A percentile compares a stretch with the other conserved stretches of the same genome.
Evolutionary conservation across 2,797 vertebrate species (phyloP).

Genomic region (Botia kubotai): DNA sequence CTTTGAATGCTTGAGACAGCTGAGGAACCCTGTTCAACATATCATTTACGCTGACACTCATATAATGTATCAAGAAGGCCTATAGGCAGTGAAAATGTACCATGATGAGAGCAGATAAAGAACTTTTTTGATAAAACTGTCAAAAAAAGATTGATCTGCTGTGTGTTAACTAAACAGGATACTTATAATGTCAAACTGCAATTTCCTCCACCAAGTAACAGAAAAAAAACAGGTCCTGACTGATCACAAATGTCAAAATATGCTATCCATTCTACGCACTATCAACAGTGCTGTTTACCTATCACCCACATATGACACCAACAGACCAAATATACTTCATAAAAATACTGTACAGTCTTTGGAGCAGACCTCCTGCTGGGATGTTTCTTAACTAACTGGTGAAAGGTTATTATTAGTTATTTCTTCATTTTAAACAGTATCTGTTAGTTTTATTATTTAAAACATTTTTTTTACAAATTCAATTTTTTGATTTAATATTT

Average conservation of each 20-base stretch:
- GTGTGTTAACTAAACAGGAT: background rate
- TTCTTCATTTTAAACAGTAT: too few species aligned
- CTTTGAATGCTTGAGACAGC: conserved; percentile 45
- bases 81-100: background rate
- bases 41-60: conserved; percentile 22
- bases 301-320: too few species aligned
- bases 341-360: too few species aligned
- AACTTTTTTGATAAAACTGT: conserved; percentile 3
- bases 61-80: background rate
- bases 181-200: background rate
- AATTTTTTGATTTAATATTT: too few species aligned
- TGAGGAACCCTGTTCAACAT: conserved; percentile 31
- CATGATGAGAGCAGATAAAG: background rate
- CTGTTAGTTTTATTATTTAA: too few species aligned
- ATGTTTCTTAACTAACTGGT: too few species aligned
- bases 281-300: background rate
- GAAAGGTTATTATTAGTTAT: too few species aligned
- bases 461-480: too few species aligned
- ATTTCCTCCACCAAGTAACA: background rate
- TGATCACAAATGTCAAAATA: background rate
- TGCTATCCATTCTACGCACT: background rate
- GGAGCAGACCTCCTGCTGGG: too few species aligned
- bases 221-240: background rate
- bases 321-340: too few species aligned
- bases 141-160: background rate